Evolutionary conservation across 2,888 invertebrate genomes (phyloP).

Genomic region (Ornithoptera priamus): DNA sequence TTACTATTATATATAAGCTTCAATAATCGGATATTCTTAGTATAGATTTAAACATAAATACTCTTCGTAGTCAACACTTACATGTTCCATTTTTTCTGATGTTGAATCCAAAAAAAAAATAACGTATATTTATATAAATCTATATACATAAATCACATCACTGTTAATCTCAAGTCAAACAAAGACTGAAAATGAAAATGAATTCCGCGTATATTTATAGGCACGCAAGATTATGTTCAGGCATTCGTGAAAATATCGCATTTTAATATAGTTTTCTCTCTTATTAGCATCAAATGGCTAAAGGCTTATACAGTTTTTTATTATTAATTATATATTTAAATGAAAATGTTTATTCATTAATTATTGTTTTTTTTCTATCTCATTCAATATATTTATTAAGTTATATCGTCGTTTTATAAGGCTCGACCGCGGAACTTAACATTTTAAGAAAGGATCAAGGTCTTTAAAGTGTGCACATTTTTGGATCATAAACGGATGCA

Average conservation of each 20-base stretch:
- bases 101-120: slow-evolving; percentile 44
- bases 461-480: neutral
- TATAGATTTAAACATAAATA: neutral
- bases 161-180: slow-evolving; percentile 64
- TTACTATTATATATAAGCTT: slow-evolving; percentile 29
- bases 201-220: slow-evolving; percentile 79
- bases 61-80: slow-evolving; percentile 49
- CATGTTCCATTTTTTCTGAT: slow-evolving; percentile 73
- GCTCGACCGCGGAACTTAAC: neutral
- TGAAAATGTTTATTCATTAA: neutral
- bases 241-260: slow-evolving; percentile 75
- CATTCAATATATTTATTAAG: too few species aligned
- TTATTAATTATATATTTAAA: neutral
- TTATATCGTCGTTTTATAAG: too few species aligned
- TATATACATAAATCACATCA: slow-evolving; percentile 51
- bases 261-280: slow-evolving; percentile 64
- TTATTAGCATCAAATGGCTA: slow-evolving; percentile 36
- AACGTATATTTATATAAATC: slow-evolving; percentile 6
- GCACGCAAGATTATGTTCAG: slow-evolving; percentile 69
- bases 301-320: too few species aligned
- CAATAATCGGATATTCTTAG: slow-evolving; percentile 25
- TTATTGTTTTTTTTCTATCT: neutral
- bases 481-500: slow-evolving; percentile 52
- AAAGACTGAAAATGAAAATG: slow-evolving; percentile 77
- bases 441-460: neutral